These are phyloP conservation scores for Scyliorhinus canicula DNA, from an alignment of 2,797 vertebrate genomes.

Conservation along the genomic window DNA sequence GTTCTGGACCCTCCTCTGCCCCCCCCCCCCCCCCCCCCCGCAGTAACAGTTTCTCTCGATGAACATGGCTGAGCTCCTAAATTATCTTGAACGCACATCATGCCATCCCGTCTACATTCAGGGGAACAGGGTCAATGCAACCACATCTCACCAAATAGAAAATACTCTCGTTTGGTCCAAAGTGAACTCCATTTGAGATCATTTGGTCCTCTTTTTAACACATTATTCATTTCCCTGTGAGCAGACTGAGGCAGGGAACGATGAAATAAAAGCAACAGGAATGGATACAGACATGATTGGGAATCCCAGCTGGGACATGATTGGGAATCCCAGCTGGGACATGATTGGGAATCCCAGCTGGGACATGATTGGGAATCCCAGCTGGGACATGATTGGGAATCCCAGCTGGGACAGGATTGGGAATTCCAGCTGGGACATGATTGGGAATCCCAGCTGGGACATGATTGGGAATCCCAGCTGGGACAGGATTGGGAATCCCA, in stretches of 20 bases:
- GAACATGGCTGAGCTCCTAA: neutral
- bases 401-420: neutral
- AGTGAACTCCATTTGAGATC: neutral
- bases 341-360: neutral
- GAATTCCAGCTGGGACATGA: neutral
- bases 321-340: neutral
- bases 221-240: neutral
- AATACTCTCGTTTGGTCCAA: neutral
- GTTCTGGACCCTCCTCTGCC: too few species aligned
- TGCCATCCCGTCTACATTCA: neutral
- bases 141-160: too few species aligned
- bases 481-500: too few species aligned
- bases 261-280: neutral
- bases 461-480: neutral
- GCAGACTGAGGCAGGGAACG: neutral
- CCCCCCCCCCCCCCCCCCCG: neutral
- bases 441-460: neutral
- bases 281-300: neutral
- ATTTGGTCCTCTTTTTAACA: neutral
- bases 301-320: neutral
- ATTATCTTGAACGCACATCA: neutral
- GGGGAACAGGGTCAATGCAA: neutral
- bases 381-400: neutral
- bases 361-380: rapidly evolving
- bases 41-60: neutral